Conservation (phyloP, 2,113 vertebrate genomes). For the Chaetorhynchus papuensis region DNA sequence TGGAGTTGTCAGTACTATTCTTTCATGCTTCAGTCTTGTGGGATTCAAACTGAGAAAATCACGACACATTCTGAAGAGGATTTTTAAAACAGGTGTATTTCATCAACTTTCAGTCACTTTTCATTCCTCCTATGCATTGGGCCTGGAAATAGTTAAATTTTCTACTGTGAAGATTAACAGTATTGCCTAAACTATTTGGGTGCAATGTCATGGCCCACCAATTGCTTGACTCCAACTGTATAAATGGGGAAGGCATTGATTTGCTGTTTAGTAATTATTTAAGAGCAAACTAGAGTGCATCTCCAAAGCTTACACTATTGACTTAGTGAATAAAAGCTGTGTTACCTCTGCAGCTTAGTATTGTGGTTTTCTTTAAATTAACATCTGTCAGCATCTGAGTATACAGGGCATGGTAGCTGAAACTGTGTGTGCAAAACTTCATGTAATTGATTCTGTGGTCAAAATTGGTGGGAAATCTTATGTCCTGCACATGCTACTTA, state of each 20-base stretch:
- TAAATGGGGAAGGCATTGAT: slow-evolving; percentile 19
- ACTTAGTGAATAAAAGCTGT: not conserved
- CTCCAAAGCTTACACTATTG: not conserved
- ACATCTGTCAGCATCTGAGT: not conserved
- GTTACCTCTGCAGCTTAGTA: not conserved
- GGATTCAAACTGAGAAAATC: not conserved
- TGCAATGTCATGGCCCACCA: not conserved
- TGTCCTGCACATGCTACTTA: not conserved
- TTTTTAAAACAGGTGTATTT: not conserved
- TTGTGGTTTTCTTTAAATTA: not conserved
- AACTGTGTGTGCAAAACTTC: not conserved
- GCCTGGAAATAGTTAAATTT: slow-evolving; percentile 26
- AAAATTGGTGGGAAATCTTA: not conserved
- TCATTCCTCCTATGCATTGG: not conserved
- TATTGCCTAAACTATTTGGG: not conserved
- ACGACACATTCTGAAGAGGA: not conserved
- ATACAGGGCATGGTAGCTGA: not conserved
- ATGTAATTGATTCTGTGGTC: not conserved
- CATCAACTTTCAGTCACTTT: not conserved
- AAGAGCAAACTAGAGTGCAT: not conserved
- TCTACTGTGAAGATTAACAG: not conserved
- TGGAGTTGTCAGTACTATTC: not conserved
- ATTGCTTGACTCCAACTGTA: not conserved
- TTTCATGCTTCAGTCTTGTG: not conserved
- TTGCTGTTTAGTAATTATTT: slow-evolving; percentile 21